Base-by-base conservation (phyloP, 2,888 invertebrate species). In the Andrena haemorrhoa region DNA sequence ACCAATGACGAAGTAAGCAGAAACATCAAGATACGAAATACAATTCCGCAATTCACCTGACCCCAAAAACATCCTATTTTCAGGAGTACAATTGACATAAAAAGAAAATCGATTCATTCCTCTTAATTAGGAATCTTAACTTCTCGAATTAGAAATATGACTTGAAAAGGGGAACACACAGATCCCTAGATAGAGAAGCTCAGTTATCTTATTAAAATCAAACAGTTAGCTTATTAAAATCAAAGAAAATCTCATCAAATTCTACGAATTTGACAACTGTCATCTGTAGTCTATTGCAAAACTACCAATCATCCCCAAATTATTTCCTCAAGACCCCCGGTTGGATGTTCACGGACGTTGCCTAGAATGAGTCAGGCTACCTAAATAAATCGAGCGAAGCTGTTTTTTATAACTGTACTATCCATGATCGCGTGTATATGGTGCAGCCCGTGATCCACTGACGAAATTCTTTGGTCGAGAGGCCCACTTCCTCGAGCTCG, bases 401-500 rank as follows among this genome's bases (percentile, higher is more conserved):
- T 49, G 23, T 31, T 56, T 56, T 72, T 76, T 29, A 56, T 64
- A 64, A 71, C 71, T 33, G 70, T 64, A n/a, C n/a, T n/a, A 76
- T 72, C 16, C 8, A 12, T 10, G 35, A 71, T 71, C 51, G 29
- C n/a, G 31, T 47, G 56, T 70, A 63, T 41, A 2, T 4, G 66
- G 33, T 23, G 41, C 56, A 41, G 1, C 10, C 29, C n/a, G 49
- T 35, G 41, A 23, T 69, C 33, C 56, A 10, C 31, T 31, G n/a
- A 31, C n/a, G 51, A 65, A 72, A 66, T 53, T 73, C 29, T 33
- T 58, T 7, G 23, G 64, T 16, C 6, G 35, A 53, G 23, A 63
- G 23, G 23, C 10, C 23, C 56, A 12, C 23, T 53, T 31, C 61
- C 60, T 1, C 8, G 53, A 51, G 10, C n/a, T 41, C 12, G 41